A percentile compares a stretch with the other conserved stretches of the same genome.
Conservation (phyloP, 35 echinoderm and acorn worm genomes). For the Heliocidaris tuberculata region DNA sequence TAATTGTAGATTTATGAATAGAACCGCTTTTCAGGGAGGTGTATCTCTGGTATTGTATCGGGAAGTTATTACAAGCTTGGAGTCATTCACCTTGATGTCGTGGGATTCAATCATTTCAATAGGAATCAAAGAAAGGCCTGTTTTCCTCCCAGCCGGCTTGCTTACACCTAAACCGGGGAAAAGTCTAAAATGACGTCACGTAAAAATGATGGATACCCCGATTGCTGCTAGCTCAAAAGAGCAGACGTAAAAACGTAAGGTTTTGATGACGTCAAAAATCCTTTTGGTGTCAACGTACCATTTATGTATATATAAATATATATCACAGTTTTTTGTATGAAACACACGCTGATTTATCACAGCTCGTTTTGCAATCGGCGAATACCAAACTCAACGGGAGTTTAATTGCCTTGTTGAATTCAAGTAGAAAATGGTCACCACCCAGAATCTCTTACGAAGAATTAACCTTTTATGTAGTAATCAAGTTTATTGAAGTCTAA, state of each 20-base stretch:
- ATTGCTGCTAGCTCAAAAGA: background rate
- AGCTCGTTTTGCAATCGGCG: background rate
- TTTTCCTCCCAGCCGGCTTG: background rate
- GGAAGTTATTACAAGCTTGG: background rate
- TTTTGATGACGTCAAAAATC: background rate
- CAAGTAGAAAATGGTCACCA: background rate
- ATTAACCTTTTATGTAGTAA: background rate
- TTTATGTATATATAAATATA: background rate
- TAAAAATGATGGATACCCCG: background rate
- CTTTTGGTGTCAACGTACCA: background rate
- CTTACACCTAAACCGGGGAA: background rate
- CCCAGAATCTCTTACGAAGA: background rate
- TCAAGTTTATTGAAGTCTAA: background rate
- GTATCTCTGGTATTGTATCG: background rate
- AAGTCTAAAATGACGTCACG: background rate
- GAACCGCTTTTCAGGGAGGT: background rate
- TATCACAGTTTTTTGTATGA: background rate
- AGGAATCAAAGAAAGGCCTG: background rate
- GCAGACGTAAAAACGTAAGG: background rate
- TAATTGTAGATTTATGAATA: background rate
- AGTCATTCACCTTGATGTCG: background rate
- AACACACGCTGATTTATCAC: background rate
- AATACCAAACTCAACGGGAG: background rate
- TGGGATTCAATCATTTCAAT: background rate
- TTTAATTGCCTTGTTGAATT: background rate